Conservation (phyloP, 2,888 invertebrate genomes). For the Netelia fuscicornis region DNA sequence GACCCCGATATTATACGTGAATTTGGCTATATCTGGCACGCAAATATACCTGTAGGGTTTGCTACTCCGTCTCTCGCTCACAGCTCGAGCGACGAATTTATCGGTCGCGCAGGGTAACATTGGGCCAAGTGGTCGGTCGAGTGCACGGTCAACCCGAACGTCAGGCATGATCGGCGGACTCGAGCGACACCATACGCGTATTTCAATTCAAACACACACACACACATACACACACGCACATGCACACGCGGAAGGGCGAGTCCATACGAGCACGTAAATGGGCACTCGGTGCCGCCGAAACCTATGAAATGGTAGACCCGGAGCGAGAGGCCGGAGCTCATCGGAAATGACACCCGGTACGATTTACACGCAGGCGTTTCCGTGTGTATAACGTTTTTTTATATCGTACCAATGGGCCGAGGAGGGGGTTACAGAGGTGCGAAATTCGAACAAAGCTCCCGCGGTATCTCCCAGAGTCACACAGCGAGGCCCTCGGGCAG, state of each 20-base stretch:
- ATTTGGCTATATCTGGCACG: slow-evolving; percentile 30
- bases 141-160: slow-evolving; percentile 50
- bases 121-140: slow-evolving; percentile 56
- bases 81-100: slow-evolving; percentile 44
- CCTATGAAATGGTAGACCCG: slow-evolving; percentile 49
- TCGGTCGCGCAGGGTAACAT: slow-evolving; percentile 35
- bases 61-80: neutral
- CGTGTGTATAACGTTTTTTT: slow-evolving; percentile 21
- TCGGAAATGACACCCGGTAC: slow-evolving; percentile 62
- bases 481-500: slow-evolving; percentile 41
- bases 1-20: slow-evolving; percentile 44
- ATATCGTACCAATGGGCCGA: no score
- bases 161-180: slow-evolving; percentile 47
- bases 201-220: neutral
- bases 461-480: slow-evolving; percentile 46
- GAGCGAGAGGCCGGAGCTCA: slow-evolving; percentile 41
- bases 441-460: slow-evolving; percentile 64
- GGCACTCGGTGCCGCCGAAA: slow-evolving; percentile 45
- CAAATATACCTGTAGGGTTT: slow-evolving; percentile 19
- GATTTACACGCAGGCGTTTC: slow-evolving; percentile 54
- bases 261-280: slow-evolving; percentile 25
- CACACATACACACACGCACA: neutral
- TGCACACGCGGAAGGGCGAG: neutral
- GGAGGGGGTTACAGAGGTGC: slow-evolving; percentile 36
- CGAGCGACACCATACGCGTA: slow-evolving; percentile 1